These are phyloP conservation scores for Turritopsis dohrnii DNA, from an alignment of 30 jellyfish, hydroid and myxozoan species.

Conservation along the genomic window DNA sequence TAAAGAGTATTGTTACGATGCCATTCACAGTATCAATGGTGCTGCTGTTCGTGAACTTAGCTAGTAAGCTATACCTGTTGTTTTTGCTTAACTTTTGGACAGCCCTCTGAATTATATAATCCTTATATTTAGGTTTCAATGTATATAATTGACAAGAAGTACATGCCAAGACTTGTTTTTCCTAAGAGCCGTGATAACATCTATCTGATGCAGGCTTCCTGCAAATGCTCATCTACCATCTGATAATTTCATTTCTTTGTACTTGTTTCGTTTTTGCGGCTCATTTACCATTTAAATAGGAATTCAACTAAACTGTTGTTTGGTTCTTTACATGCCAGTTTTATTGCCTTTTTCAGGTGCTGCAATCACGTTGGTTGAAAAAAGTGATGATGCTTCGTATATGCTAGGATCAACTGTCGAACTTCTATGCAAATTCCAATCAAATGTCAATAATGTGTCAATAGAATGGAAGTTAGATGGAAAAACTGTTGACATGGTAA, in stretches of 20 bases:
- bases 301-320: too few species aligned
- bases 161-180: background rate
- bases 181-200: too few species aligned
- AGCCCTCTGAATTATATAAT: background rate
- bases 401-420: background rate
- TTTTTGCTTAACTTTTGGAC: background rate
- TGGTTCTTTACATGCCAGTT: background rate
- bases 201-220: too few species aligned
- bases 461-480: background rate
- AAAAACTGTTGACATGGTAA: background rate
- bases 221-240: too few species aligned
- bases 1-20: background rate
- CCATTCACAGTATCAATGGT: background rate
- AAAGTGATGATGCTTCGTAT: background rate
- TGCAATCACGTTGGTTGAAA: background rate
- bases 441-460: background rate
- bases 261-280: too few species aligned
- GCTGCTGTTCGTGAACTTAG: background rate
- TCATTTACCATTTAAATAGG: too few species aligned
- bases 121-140: background rate
- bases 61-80: background rate
- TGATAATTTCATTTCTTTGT: too few species aligned
- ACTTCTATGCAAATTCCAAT: background rate
- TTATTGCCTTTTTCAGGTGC: background rate
- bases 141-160: background rate